A percentile compares a stretch with the other conserved stretches of the same genome.
Evolutionary conservation across 1,140 invertebrate species (phyloP).

Genomic region (Drosophila obscura): DNA sequence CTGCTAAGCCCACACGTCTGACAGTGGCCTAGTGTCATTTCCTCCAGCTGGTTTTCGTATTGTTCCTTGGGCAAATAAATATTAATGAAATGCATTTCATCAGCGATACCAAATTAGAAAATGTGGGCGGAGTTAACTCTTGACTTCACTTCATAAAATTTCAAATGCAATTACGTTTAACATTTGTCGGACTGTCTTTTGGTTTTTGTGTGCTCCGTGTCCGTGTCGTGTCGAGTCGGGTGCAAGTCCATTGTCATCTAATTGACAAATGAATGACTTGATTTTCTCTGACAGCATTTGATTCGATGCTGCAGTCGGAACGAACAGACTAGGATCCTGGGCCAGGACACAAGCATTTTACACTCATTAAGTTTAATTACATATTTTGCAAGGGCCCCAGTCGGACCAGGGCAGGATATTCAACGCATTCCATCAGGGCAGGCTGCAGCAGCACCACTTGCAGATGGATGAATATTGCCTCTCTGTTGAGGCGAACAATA

Average conservation of each 20-base stretch:
- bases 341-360: constrained; percentile 64
- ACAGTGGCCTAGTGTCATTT: not conserved
- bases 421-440: constrained; percentile 13
- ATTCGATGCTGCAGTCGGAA: constrained; percentile 32
- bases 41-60: too few species aligned
- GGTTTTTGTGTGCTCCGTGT: constrained; percentile 22
- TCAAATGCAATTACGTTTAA: constrained; percentile 58
- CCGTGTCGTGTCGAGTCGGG: constrained; percentile 16
- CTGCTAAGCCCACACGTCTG: constrained; percentile 3
- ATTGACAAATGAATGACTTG: constrained; percentile 79
- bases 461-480: constrained; percentile 40
- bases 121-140: constrained; percentile 30
- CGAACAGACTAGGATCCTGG: not conserved
- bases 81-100: constrained; percentile 69
- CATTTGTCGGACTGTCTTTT: constrained; percentile 34
- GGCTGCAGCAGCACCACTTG: constrained; percentile 15
- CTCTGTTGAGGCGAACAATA: constrained; percentile 40
- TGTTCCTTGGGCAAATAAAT: constrained; percentile 41
- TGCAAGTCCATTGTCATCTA: constrained; percentile 59
- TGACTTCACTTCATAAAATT: constrained; percentile 48
- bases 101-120: constrained; percentile 42
- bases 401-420: constrained; percentile 3
- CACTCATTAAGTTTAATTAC: constrained; percentile 80
- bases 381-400: constrained; percentile 53
- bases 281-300: constrained; percentile 66